Evolutionary conservation across 92 coral and sea anemone genomes (phyloP), one percentile per base, ranked within the genome.

Genomic region (Chrysogorgia sp.): DNA sequence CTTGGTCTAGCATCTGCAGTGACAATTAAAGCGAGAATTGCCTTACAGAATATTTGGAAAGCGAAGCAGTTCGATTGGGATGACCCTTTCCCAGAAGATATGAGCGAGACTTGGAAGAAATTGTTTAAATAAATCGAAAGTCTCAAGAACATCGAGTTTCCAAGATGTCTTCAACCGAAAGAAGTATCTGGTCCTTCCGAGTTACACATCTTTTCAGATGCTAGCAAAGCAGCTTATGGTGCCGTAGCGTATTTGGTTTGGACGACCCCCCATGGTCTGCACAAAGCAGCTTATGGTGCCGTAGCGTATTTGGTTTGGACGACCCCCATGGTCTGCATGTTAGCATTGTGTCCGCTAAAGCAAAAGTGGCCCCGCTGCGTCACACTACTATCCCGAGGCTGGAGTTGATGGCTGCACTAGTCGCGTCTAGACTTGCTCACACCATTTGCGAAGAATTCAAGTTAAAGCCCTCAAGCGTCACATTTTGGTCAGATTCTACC

Each of bases 61-160:
- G 34, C 82, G 7, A 80, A 85, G 75, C 32, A 85, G 70, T 85
- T 31, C 21, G 85, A 80, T 55, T 85, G 85, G 88, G 88, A 79
- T 30, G 85, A 79, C 68, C 88, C 85, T 9, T 34, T 80, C 7
- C 88, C 85, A 0, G 81, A 85, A 0, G 77, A 85, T 3, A 79
- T 63, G 60, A 49, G 29, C 14, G 70, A 3, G 2, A 60, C 31
- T 0, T 85, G 86, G 82, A 55, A 0, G 17, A 37, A 49, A 1
- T 35, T 85, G 48, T 71, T 85, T 21, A 15, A 22, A 62, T 85
- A 85, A 9, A 60, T 85, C 2, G 77, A 85, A 45, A 63, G 50
- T 14, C 75, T 78, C 4, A 40, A 66, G 48, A 21, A 43, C 13
- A 41, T 79, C 52, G 63, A 71, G 63, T 49, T 81, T 55, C 86